Percentiles rank a stretch among this genome's conserved stretches.
phyloP scores from a whole-genome alignment of 2,797 vertebrate species.

The Artibeus lituratus region DNA sequence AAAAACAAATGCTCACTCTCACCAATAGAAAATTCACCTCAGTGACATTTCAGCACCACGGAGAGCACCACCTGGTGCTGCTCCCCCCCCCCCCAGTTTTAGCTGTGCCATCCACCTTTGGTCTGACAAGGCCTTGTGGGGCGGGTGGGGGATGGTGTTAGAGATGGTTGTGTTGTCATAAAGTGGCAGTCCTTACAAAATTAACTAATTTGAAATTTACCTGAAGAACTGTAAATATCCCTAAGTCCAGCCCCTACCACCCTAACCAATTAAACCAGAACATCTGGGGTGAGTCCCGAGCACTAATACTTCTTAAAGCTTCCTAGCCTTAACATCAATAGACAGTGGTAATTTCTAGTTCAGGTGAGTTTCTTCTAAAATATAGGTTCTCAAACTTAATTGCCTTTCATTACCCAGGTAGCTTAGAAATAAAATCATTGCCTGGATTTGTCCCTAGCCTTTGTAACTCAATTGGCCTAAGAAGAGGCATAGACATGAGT shows the following conservation, averaged over 20 bases:
- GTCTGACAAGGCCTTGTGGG: background rate
- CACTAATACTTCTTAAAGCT: background rate
- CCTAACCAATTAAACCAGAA: background rate
- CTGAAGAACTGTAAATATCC: background rate
- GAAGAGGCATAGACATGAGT: background rate
- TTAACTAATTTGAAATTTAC: background rate
- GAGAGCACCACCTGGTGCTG: background rate
- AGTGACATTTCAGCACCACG: slow-evolving; percentile 9
- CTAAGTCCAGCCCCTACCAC: background rate
- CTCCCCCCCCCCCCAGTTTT: background rate
- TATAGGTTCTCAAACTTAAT: background rate
- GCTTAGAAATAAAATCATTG: background rate
- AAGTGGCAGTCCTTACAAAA: background rate
- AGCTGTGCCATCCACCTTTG: background rate
- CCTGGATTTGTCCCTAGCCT: background rate
- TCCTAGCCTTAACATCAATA: background rate
- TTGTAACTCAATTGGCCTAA: background rate
- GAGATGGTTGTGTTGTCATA: background rate
- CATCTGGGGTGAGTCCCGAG: background rate
- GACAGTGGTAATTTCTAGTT: background rate
- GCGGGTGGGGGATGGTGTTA: background rate
- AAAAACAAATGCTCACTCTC: background rate
- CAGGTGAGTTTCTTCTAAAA: slow-evolving; percentile 5
- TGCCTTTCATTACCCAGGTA: background rate
- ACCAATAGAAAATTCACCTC: background rate